Evolutionary conservation across 2,797 vertebrate species (phyloP).

Genomic region (Mormyrops boulengeri): DNA sequence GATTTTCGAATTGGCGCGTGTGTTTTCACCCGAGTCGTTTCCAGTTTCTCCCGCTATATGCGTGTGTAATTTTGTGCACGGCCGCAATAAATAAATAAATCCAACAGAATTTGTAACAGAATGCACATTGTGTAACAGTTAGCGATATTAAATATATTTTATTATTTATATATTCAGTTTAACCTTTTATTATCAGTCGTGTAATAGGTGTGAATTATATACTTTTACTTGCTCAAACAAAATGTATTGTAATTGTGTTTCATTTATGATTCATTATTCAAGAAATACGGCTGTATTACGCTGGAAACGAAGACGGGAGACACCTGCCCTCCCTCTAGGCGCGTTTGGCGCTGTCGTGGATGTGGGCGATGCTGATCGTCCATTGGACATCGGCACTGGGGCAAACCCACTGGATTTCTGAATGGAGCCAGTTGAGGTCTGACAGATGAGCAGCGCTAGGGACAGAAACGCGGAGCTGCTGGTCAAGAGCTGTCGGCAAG

Average conservation of each 20-base stretch:
- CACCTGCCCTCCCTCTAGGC: neutral
- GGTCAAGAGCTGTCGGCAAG: neutral
- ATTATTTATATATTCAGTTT: neutral
- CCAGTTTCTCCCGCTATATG: neutral
- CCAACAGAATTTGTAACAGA: neutral
- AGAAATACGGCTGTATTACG: neutral
- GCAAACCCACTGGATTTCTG: constrained; percentile 13
- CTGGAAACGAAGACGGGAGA: neutral
- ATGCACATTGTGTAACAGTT: neutral
- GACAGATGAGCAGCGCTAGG: neutral
- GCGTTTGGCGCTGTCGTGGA: neutral
- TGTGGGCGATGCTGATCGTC: constrained; percentile 7
- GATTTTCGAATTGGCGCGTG: neutral
- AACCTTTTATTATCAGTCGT: neutral
- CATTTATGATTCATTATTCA: neutral
- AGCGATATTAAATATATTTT: neutral
- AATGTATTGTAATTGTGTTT: neutral
- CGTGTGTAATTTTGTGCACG: neutral
- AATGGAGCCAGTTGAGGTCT: constrained; percentile 10
- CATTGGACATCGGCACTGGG: neutral
- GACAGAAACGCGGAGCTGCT: neutral
- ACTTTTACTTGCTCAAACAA: neutral
- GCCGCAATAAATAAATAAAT: neutral
- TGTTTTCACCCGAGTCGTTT: neutral
- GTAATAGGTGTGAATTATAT: neutral